These are phyloP conservation scores for Coenonympha glycerion DNA, from an alignment of 2,888 invertebrate genomes.

Conservation along the genomic window DNA sequence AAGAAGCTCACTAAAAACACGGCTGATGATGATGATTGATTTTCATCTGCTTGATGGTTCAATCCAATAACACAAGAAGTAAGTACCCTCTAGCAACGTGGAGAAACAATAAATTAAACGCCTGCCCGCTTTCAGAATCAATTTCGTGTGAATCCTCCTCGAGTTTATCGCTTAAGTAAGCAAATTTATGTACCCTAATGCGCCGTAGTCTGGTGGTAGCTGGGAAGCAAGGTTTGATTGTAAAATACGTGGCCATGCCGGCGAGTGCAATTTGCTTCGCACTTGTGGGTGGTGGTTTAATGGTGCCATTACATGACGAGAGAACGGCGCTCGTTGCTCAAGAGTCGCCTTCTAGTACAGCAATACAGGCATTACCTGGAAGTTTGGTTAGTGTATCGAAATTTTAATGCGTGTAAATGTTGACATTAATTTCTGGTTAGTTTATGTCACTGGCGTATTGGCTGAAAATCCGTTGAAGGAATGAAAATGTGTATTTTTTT, in stretches of 20 bases:
- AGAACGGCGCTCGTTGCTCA: conserved; percentile 61
- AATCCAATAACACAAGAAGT: not conserved
- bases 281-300: conserved; percentile 72
- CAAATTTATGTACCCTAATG: conserved; percentile 68
- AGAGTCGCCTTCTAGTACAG: conserved; percentile 56
- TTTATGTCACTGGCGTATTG: too few species aligned
- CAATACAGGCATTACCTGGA: conserved; percentile 39
- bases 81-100: not conserved
- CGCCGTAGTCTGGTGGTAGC: conserved; percentile 61
- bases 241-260: conserved; percentile 64
- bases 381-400: conserved; percentile 30
- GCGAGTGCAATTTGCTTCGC: conserved; percentile 68
- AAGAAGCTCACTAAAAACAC: too few species aligned
- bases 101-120: conserved; percentile 49
- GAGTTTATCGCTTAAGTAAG: conserved; percentile 62
- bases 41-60: too few species aligned
- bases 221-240: conserved; percentile 72
- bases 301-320: conserved; percentile 62
- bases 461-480: not conserved
- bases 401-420: conserved; percentile 23
- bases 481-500: too few species aligned
- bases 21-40: too few species aligned
- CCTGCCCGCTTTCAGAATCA: conserved; percentile 51
- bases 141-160: conserved; percentile 52
- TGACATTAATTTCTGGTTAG: conserved; percentile 23